Conservation (phyloP, 2,888 invertebrate species). For the Sericinus montela region DNA sequence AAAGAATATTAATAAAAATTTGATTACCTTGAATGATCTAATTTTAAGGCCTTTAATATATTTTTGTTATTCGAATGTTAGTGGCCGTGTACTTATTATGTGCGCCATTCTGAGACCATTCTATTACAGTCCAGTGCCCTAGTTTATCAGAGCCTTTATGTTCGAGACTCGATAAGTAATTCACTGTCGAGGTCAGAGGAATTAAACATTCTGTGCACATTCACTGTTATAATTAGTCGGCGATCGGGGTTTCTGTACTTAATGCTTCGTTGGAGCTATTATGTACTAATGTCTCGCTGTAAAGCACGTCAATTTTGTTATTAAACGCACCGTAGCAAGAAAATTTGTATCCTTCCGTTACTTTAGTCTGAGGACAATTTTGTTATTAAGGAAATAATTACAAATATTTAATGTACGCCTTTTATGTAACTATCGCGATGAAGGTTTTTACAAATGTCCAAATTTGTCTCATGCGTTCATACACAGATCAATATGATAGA, state of each 20-base stretch:
- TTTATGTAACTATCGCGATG: too few relatives aligned
- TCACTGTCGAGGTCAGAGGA: conserved; percentile 12
- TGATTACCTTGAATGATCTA: conserved; percentile 12
- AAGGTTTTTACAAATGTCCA: too few relatives aligned
- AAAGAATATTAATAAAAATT: neutral
- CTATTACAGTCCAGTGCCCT: neutral
- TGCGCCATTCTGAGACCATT: conserved; percentile 13
- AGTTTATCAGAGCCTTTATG: conserved; percentile 9
- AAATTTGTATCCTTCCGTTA: conserved; percentile 34
- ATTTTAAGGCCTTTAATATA: conserved; percentile 1
- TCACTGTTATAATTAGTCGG: conserved; percentile 10
- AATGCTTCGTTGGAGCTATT: conserved; percentile 10
- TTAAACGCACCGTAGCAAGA: conserved; percentile 35
- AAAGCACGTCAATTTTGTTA: conserved; percentile 38
- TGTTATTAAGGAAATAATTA: conserved; percentile 20
- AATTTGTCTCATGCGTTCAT: too few relatives aligned
- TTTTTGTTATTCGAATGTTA: conserved; percentile 8
- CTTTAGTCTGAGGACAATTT: conserved; percentile 28
- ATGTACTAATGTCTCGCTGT: conserved; percentile 20
- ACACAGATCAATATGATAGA: too few relatives aligned
- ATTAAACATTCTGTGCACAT: conserved; percentile 10
- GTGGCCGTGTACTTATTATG: conserved; percentile 12
- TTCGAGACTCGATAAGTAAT: conserved; percentile 4
- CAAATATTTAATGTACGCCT: neutral
- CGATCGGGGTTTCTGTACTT: conserved; percentile 14